Conservation (phyloP, 2,797 vertebrate species). For the Sarcophilus harrisii region DNA sequence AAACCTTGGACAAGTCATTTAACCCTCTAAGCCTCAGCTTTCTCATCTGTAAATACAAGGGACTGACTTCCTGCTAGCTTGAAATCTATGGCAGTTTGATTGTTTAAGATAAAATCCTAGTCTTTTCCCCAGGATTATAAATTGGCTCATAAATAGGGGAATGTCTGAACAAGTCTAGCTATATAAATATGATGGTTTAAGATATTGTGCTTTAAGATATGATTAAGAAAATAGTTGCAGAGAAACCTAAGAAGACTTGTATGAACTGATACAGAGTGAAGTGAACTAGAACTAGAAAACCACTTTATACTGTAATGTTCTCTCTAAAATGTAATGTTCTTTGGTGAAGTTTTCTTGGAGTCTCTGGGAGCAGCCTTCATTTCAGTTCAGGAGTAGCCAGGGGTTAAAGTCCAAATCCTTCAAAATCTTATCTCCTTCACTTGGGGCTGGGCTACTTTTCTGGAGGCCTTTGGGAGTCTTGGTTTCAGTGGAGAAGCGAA, state of each 20-base stretch:
- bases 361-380: too few species aligned
- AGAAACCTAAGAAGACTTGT: not conserved
- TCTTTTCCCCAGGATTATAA: not conserved
- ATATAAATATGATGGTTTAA: not conserved
- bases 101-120: not conserved
- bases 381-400: too few species aligned
- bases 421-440: too few species aligned
- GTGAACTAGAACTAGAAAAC: not conserved
- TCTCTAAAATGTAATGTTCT: too few species aligned
- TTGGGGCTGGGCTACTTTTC: too few species aligned
- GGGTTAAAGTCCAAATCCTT: too few species aligned
- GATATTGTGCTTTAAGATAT: not conserved
- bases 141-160: not conserved
- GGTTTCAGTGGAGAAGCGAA: too few species aligned
- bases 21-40: not conserved
- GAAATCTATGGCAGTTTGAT: not conserved
- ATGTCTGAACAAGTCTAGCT: not conserved
- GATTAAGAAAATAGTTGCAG: not conserved
- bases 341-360: too few species aligned
- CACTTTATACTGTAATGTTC: not conserved
- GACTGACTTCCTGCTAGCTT: not conserved
- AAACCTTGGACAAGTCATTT: not conserved
- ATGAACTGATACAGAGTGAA: not conserved
- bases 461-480: too few species aligned
- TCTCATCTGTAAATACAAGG: not conserved